Percentiles rank a stretch among this genome's conserved stretches.
Conservation (phyloP, 2,797 vertebrate genomes). For the Oophaga sylvatica region DNA sequence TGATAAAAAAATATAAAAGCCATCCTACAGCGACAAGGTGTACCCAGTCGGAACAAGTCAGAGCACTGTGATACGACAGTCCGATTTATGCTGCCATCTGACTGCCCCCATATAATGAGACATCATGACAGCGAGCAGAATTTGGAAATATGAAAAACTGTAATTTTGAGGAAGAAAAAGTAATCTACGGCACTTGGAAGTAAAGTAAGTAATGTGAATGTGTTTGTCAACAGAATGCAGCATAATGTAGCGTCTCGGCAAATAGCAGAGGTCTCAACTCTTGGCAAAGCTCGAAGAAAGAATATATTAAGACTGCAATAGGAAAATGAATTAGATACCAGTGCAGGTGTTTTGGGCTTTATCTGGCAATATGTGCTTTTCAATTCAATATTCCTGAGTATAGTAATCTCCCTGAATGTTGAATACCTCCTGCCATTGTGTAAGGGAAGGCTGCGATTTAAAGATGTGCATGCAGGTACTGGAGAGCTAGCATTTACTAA, state of each 20-base stretch:
- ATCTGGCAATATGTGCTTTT: constrained; percentile 31
- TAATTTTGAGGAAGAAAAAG: background rate
- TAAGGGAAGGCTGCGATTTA: background rate
- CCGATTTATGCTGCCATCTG: too few species aligned
- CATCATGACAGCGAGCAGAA: too few species aligned
- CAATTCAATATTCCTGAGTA: constrained; percentile 22
- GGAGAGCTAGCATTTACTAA: constrained; percentile 16
- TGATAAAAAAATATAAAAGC: too few species aligned
- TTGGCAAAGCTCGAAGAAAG: constrained; percentile 14
- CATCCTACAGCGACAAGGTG: too few species aligned
- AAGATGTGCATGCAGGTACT: constrained; percentile 20
- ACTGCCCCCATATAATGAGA: too few species aligned
- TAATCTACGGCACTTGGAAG: background rate
- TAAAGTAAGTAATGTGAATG: constrained; percentile 9
- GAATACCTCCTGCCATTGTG: constrained; percentile 27
- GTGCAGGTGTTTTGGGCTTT: constrained; percentile 15
- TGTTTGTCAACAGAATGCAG: constrained; percentile 20
- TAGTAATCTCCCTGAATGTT: constrained; percentile 15
- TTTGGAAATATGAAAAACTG: too few species aligned
- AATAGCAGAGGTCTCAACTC: background rate
- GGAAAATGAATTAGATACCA: constrained; percentile 13
- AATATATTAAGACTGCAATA: constrained; percentile 10
- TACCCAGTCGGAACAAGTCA: too few species aligned
- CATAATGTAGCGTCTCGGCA: constrained; percentile 12
- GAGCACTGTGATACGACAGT: too few species aligned